Conservation (phyloP, 2,797 vertebrate species). For the Epinephelus malabaricus region DNA sequence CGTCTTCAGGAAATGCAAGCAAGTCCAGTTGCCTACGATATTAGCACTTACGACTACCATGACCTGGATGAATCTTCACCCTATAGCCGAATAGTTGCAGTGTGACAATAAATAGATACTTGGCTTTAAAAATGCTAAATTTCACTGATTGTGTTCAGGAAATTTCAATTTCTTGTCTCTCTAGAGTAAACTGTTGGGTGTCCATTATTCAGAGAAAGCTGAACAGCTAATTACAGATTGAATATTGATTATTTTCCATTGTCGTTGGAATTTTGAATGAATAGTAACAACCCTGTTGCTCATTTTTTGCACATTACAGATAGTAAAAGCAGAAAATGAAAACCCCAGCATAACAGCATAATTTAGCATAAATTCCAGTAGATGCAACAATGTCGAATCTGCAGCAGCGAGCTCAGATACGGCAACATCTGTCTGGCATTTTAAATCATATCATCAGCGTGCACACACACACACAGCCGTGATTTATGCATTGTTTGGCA, state of each 20-base stretch:
- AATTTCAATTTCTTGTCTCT: background rate
- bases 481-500: constrained; percentile 65
- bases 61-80: too few species aligned
- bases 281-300: background rate
- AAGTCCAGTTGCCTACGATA: too few species aligned
- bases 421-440: constrained; percentile 50
- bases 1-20: too few species aligned
- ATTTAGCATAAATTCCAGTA: constrained; percentile 24
- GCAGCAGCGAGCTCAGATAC: constrained; percentile 16
- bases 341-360: background rate
- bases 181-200: background rate
- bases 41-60: too few species aligned
- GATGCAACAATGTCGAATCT: constrained; percentile 25
- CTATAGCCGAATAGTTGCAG: too few species aligned
- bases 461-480: constrained; percentile 42
- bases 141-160: background rate
- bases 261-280: background rate
- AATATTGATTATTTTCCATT: background rate
- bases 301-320: constrained; percentile 10
- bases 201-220: background rate
- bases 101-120: too few species aligned
- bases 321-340: constrained; percentile 17
- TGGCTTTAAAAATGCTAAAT: too few species aligned
- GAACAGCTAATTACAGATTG: background rate
- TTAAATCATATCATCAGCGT: constrained; percentile 44